A percentile compares a stretch with the other conserved stretches of the same genome.
phyloP scores from a whole-genome alignment of 2,113 vertebrate species.

The Pelecanus crispus region DNA sequence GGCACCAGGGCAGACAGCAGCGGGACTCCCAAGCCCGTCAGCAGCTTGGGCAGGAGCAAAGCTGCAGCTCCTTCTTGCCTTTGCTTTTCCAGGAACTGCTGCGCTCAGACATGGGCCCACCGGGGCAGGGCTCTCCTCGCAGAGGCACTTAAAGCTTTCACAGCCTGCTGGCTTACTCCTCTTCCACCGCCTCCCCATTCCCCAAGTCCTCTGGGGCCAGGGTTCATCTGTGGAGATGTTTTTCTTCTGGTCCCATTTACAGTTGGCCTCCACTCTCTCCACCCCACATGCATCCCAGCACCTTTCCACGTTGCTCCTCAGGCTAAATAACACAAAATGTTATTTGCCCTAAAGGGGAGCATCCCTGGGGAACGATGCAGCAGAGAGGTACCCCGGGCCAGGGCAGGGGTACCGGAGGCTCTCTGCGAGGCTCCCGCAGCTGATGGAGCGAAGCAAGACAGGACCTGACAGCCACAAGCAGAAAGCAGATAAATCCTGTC shows the following conservation, averaged over 20 bases:
- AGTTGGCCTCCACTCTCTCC: background rate
- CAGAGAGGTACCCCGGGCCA: background rate
- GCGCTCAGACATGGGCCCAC: rapidly evolving
- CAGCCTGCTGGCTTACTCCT: background rate
- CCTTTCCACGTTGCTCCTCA: background rate
- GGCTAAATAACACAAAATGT: background rate
- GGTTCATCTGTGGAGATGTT: background rate
- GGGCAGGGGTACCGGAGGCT: background rate
- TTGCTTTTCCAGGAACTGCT: background rate
- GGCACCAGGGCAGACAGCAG: background rate
- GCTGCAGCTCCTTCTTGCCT: background rate
- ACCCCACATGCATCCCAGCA: background rate
- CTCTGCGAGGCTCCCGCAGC: background rate
- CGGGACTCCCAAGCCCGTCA: background rate
- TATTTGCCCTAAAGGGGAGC: background rate
- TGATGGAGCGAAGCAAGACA: background rate
- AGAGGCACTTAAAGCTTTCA: background rate
- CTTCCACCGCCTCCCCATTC: background rate
- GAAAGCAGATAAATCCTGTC: background rate
- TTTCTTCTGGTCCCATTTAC: background rate
- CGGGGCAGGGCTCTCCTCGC: background rate
- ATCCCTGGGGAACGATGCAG: background rate
- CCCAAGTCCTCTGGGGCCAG: background rate
- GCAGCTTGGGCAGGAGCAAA: background rate
- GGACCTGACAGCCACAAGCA: background rate